Evolutionary conservation across 2,888 invertebrate genomes (phyloP), one percentile per base, ranked within the genome.

Genomic region (Thumatha senex): DNA sequence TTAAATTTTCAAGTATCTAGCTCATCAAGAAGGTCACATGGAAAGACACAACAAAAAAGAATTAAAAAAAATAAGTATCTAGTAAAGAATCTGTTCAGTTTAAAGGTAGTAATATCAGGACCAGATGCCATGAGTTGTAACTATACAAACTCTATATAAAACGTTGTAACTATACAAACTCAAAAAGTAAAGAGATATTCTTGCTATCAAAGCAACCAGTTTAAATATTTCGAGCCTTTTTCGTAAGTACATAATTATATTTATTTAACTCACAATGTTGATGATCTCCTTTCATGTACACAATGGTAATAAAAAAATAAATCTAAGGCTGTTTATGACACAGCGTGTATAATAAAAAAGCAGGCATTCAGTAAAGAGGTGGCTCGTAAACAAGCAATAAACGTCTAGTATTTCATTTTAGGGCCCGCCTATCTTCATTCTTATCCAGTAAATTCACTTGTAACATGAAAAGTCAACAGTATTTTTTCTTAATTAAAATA

Each of bases 381-480:
- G 70, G 68, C 75, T 82, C 82, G 78, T 84, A 84, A 84, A 84
- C 85, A 82, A 81, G 76, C 74, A 75, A 80, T 85, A 84, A 84
- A 82, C 67, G 70, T 75, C 73, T 72, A 75, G 74, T 78, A 77
- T 81, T 75, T 82, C 78, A 80, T 70, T 72, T 74, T 61, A 56
- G 59, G 72, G 63, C 69, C 61, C 61, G 56, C 57, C 34, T 70
- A 48, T 66, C 36, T 44, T 31, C 13, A 43, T 41, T 54, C 44
- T 56, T 43, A 54, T 63, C 66, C 74, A 70, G 70, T 80, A 79
- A 73, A 80, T 78, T 73, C 61, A 64, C 70, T 71, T 75, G 75
- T 77, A 67, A 67, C 55, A 53, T 69, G 62, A 58, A 66, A 54
- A 14, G 46, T 80, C 82, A 82, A 80, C 78, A 72, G 73, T 80